A percentile compares a stretch with the other conserved stretches of the same genome.
phyloP scores from a whole-genome alignment of 2,113 vertebrate species.

The Electrona antarctica region DNA sequence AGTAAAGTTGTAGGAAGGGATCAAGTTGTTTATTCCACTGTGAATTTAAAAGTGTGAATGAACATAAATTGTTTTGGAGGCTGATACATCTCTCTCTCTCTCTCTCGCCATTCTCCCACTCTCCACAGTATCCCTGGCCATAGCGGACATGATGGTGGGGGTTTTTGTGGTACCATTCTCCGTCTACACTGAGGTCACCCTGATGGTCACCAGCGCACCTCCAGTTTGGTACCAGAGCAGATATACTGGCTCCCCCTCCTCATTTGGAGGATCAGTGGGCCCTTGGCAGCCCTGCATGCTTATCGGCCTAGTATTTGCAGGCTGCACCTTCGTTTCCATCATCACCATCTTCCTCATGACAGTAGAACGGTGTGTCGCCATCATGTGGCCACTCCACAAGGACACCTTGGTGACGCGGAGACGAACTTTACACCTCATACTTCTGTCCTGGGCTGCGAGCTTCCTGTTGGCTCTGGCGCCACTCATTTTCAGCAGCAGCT shows the following conservation, averaged over 20 bases:
- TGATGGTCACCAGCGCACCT: slow-evolving; percentile 73
- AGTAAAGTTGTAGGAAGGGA: no score
- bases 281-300: slow-evolving; percentile 81
- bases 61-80: not conserved
- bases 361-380: slow-evolving; percentile 82
- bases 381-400: slow-evolving; percentile 82
- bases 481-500: slow-evolving; percentile 73
- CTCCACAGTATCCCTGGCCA: slow-evolving; percentile 78
- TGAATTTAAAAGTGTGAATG: no score
- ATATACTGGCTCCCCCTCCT: slow-evolving; percentile 22
- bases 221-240: slow-evolving; percentile 70
- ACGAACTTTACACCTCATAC: slow-evolving; percentile 75
- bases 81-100: not conserved
- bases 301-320: slow-evolving; percentile 83
- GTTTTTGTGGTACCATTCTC: slow-evolving; percentile 84
- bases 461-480: slow-evolving; percentile 79
- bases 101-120: slow-evolving; percentile 12
- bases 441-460: slow-evolving; percentile 80
- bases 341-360: slow-evolving; percentile 87
- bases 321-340: slow-evolving; percentile 87
- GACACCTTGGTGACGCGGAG: slow-evolving; percentile 78
- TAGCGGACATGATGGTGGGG: slow-evolving; percentile 84
- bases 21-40: no score
- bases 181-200: slow-evolving; percentile 80
- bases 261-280: slow-evolving; percentile 13